These are phyloP conservation scores for Hippocampus kuda DNA, from an alignment of 2,797 vertebrate genomes.

Conservation along the genomic window DNA sequence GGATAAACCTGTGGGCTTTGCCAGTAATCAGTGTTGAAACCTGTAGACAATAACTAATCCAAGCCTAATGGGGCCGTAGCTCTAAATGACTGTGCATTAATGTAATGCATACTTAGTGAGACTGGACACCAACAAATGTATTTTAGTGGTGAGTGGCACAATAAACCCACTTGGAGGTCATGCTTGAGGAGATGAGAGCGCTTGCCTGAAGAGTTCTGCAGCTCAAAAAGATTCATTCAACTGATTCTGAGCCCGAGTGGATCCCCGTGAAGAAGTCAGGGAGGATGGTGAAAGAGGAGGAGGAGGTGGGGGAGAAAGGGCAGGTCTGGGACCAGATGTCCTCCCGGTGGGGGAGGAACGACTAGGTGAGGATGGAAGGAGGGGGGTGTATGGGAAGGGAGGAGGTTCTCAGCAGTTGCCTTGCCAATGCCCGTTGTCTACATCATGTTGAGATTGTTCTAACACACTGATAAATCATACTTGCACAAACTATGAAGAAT, in stretches of 20 bases:
- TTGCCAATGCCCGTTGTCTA: conserved; percentile 43
- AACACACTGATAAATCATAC: conserved; percentile 39
- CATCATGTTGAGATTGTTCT: conserved; percentile 40
- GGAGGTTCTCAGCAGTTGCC: conserved; percentile 50
- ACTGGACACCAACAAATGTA: conserved; percentile 16
- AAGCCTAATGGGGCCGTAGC: conserved; percentile 28
- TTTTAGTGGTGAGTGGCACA: conserved; percentile 14
- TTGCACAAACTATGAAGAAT: conserved; percentile 1
- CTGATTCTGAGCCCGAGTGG: conserved; percentile 39
- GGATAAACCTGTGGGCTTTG: conserved; percentile 34
- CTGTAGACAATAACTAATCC: conserved; percentile 43
- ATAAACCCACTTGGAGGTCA: conserved; percentile 15
- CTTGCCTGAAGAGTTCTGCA: conserved; percentile 29
- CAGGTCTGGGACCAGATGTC: conserved; percentile 71
- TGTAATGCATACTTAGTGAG: conserved; percentile 9
- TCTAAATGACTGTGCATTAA: conserved; percentile 30
- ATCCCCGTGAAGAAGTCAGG: conserved; percentile 36
- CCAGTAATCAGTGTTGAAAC: conserved; percentile 41
- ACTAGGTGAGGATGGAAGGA: conserved; percentile 55
- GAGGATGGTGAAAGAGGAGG: conserved; percentile 31
- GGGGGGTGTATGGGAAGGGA: conserved; percentile 39
- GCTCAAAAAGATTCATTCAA: conserved; percentile 36
- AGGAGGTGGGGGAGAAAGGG: conserved; percentile 44
- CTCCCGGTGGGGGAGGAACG: conserved; percentile 68
- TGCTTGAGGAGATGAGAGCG: conserved; percentile 12